Conservation (phyloP, 2,113 vertebrate species). For the Anguilla rostrata region DNA sequence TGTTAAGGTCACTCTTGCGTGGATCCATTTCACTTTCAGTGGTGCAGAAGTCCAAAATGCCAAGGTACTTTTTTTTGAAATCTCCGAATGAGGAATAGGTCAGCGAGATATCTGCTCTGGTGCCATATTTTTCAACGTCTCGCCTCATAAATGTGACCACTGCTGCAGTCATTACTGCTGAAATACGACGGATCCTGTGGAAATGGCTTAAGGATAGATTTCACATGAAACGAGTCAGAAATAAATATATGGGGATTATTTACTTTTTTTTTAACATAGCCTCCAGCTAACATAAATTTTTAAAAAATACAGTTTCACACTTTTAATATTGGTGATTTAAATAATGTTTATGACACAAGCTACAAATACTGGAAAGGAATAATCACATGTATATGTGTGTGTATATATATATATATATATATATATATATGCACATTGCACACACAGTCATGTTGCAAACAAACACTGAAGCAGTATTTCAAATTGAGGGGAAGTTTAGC, state of each 20-base stretch:
- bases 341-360: too few relatives aligned
- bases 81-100: neutral
- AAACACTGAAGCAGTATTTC: too few relatives aligned
- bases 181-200: neutral
- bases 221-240: neutral
- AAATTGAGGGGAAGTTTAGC: too few relatives aligned
- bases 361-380: too few relatives aligned
- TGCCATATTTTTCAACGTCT: neutral
- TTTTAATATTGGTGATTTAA: too few relatives aligned
- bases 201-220: neutral
- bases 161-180: neutral
- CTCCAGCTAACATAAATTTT: neutral
- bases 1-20: slow-evolving; percentile 8
- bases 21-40: neutral
- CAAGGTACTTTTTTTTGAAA: neutral
- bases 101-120: neutral
- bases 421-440: too few relatives aligned
- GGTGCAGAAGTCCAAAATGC: neutral
- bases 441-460: too few relatives aligned
- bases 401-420: too few relatives aligned
- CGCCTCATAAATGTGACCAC: neutral
- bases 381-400: too few relatives aligned
- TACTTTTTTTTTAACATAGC: neutral
- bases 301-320: too few relatives aligned
- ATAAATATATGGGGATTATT: neutral